Conservation (phyloP, 2,888 invertebrate species). For the Plagodis dolabraria region DNA sequence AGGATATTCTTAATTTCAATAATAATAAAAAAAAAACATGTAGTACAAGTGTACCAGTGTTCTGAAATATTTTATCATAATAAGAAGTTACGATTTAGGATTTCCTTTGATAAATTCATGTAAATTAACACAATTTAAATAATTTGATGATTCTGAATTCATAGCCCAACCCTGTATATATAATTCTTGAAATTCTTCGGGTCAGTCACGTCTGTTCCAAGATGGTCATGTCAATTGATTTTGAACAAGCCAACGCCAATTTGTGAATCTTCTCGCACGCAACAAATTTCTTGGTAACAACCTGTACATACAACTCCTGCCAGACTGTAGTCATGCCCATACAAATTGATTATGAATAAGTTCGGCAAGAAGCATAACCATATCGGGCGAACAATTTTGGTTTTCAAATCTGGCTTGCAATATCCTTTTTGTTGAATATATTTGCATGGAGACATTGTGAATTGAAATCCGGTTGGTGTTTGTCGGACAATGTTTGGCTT, state of each 20-base stretch:
- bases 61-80: too few relatives aligned
- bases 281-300: constrained; percentile 18
- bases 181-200: constrained; percentile 11
- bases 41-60: too few relatives aligned
- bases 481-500: constrained; percentile 64
- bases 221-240: constrained; percentile 35
- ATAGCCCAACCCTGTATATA: constrained; percentile 8
- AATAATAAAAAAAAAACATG: too few relatives aligned
- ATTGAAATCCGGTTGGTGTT: constrained; percentile 58
- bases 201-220: constrained; percentile 26
- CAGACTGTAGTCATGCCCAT: constrained; percentile 26
- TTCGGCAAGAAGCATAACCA: constrained; percentile 44
- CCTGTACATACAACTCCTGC: constrained; percentile 20
- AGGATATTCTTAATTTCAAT: too few relatives aligned
- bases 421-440: constrained; percentile 56
- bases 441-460: constrained; percentile 57
- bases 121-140: too few relatives aligned
- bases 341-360: constrained; percentile 43
- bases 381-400: constrained; percentile 47
- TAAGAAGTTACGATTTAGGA: too few relatives aligned
- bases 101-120: too few relatives aligned
- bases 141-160: too few relatives aligned
- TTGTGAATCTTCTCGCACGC: constrained; percentile 17
- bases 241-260: constrained; percentile 31
- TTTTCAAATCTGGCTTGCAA: constrained; percentile 46